phyloP scores from a whole-genome alignment of 2,888 invertebrate species.

The Idaea dimidiata region DNA sequence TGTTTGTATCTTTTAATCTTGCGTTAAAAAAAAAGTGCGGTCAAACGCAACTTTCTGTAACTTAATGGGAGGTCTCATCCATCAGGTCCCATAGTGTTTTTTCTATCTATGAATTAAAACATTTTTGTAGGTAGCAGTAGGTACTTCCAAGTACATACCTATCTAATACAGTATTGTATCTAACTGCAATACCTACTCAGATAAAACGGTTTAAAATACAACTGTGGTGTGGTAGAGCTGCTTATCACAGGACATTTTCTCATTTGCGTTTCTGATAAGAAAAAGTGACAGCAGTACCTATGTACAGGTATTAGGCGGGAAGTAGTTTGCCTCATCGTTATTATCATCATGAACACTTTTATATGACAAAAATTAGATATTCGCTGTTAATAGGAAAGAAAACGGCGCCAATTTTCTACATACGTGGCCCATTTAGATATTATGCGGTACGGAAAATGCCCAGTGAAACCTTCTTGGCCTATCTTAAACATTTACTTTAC shows the following conservation, averaged over 20 bases:
- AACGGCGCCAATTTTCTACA: no score
- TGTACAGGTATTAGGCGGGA: neutral
- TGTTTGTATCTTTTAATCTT: constrained; percentile 40
- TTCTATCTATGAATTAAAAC: neutral
- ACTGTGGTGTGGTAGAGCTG: neutral
- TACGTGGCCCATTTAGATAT: no score
- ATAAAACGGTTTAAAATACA: neutral
- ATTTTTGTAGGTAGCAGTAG: neutral
- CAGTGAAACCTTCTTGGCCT: no score
- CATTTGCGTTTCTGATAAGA: neutral
- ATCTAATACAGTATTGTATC: neutral
- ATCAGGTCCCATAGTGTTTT: neutral
- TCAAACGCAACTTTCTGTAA: constrained; percentile 39
- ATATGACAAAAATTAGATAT: no score
- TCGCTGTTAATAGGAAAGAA: no score
- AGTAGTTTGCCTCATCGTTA: no score
- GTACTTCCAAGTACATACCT: neutral
- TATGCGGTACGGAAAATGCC: no score
- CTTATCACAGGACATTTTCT: neutral
- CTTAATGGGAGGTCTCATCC: constrained; percentile 48
- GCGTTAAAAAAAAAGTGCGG: constrained; percentile 59
- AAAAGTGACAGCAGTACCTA: neutral
- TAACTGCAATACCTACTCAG: neutral
- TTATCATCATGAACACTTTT: no score
- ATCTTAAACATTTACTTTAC: no score